Conservation (phyloP, 1,140 invertebrate species). For the Tribolium madens region DNA sequence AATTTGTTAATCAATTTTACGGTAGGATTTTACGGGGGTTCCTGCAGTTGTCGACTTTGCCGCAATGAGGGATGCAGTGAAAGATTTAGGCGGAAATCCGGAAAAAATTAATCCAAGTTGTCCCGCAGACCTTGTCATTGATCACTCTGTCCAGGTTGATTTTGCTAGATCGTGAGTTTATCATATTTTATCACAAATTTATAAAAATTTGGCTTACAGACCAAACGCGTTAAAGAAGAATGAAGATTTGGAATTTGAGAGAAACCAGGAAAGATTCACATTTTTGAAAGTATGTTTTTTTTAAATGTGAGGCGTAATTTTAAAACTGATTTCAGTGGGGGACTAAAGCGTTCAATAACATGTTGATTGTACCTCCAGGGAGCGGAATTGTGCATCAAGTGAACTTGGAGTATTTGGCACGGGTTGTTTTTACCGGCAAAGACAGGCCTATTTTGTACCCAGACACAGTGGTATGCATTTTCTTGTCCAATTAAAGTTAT, state of each 20-base stretch:
- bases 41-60: slow-evolving; percentile 99
- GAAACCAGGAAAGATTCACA: slow-evolving; percentile 95
- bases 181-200: slow-evolving; percentile 7
- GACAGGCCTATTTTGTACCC: slow-evolving; percentile 81
- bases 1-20: slow-evolving; percentile 19
- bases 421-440: slow-evolving; percentile 90
- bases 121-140: slow-evolving; percentile 97
- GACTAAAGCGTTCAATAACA: slow-evolving; percentile 93
- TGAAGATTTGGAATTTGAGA: slow-evolving; percentile 94
- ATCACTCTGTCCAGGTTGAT: slow-evolving; percentile 98
- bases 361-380: slow-evolving; percentile 97
- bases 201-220: slow-evolving; percentile 67
- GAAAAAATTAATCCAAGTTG: slow-evolving; percentile 97
- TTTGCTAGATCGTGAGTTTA: slow-evolving; percentile 84
- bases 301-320: slow-evolving; percentile 12
- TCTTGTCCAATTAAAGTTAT: neutral
- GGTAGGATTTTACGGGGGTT: slow-evolving; percentile 94
- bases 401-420: slow-evolving; percentile 94
- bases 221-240: slow-evolving; percentile 92
- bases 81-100: slow-evolving; percentile 87
- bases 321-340: slow-evolving; percentile 81
- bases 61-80: slow-evolving; percentile 96
- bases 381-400: slow-evolving; percentile 99
- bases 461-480: slow-evolving; percentile 82
- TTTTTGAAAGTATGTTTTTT: slow-evolving; percentile 85